Base-by-base conservation (phyloP, 2,113 vertebrate genomes). In the Nibea coibor region DNA sequence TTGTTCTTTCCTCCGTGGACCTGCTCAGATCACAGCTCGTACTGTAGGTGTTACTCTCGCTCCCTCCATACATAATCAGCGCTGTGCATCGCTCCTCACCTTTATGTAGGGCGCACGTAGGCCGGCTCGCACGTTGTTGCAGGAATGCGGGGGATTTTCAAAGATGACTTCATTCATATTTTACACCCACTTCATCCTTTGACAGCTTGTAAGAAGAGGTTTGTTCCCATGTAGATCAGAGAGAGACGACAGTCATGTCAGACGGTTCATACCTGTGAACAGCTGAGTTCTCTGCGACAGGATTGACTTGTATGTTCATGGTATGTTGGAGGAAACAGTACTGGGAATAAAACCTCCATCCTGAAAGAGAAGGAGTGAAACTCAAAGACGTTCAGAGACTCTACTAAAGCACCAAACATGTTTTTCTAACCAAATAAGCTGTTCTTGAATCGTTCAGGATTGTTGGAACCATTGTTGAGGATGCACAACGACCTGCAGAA, bases 111-210 rank as follows among this genome's bases (percentile, higher is more conserved):
- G 50, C 6, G 12, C 64, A 35, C 53, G 63, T 58, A 24, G 43
- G 28, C 24, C 28, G 10, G 8, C 26, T 50, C 31, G 45, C 69
- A 66, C 0, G 35, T 48, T 31, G 79, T 14, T 61, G 71, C 71
- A 39, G 66, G 6, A 50, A 43, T 76, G 72, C 5, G 28, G 42
- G n/a, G 80, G 80, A 64, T 56, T 70, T 50, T 26, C 64, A 70
- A 47, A 58, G 42, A 72, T 72, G 6, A 39, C 68, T 59, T 48
- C 53, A 43, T 59, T 80, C 53, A 51, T 58, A 67, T 58, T 80
- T 73, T 10, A 28, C 53, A 22, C 78, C 39, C 80, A 58, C 73
- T n/a, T 58, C 0, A 51, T 51, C 31, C 45, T 76, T 57, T 50
- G 42, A 20, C 53, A 16, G 1, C 4, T 22, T 10, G 58, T 24